Conservation (phyloP, 1,140 invertebrate genomes). For the Tigriopus japonicus region DNA sequence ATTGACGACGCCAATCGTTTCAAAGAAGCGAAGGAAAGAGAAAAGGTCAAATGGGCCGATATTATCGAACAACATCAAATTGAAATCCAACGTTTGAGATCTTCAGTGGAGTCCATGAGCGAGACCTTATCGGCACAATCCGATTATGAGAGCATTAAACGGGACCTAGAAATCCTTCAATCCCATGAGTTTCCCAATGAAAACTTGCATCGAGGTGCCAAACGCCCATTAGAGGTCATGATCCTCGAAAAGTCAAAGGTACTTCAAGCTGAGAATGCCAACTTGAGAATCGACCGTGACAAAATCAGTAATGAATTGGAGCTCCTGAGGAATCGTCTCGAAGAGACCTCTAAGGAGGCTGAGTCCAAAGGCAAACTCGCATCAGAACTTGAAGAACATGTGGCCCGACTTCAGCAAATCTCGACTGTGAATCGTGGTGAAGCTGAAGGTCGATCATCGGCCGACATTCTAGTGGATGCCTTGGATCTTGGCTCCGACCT, state of each 20-base stretch:
- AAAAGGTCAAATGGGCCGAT: background rate
- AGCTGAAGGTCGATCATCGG: conserved; percentile 12
- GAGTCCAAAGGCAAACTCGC: background rate
- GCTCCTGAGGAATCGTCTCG: background rate
- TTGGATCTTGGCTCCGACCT: conserved; percentile 30
- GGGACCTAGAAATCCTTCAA: conserved; percentile 16
- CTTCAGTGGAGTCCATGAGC: background rate
- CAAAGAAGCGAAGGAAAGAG: background rate
- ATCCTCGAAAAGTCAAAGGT: conserved; percentile 54
- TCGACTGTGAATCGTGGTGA: background rate
- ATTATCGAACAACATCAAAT: too few species aligned
- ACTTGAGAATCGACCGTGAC: conserved; percentile 21
- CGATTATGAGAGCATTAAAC: conserved; percentile 16
- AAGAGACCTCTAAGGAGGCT: background rate
- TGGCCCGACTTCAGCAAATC: conserved; percentile 3
- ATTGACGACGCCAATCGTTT: background rate
- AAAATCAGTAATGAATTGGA: background rate
- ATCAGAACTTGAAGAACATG: conserved; percentile 6
- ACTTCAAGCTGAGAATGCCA: conserved; percentile 35
- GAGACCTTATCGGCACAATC: background rate
- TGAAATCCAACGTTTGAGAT: background rate
- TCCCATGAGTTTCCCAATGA: conserved; percentile 4
- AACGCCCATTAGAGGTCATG: conserved; percentile 49
- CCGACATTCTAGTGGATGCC: conserved; percentile 21
- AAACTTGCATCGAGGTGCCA: background rate